Base-by-base conservation (phyloP, 2,113 vertebrate genomes). In the Donacobius atricapilla region DNA sequence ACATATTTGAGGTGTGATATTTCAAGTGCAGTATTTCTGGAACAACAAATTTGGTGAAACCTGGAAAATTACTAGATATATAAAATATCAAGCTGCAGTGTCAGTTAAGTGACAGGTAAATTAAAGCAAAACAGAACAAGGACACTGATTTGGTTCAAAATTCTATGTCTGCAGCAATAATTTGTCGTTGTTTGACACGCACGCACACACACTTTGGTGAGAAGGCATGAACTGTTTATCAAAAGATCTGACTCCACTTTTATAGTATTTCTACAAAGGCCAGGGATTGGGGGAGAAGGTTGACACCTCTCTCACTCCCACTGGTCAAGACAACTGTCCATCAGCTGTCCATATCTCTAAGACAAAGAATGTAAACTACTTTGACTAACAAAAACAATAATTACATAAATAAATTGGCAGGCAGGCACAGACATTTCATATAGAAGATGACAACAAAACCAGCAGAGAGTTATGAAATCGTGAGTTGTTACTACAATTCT, bases 341-440 rank as follows among this genome's bases (percentile, higher is more conserved):
- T n/a, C n/a, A n/a, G n/a, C n/a, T n/a, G n/a, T n/a, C n/a, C n/a
- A n/a, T n/a, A n/a, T n/a, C n/a, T n/a, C n/a, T n/a, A n/a, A n/a
- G n/a, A n/a, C n/a, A n/a, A n/a, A n/a, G n/a, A n/a, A n/a, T n/a
- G n/a, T n/a, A n/a, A n/a, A n/a, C n/a, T n/a, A n/a, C n/a, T n/a
- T n/a, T n/a, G n/a, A n/a, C n/a, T n/a, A n/a, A n/a, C n/a, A n/a
- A n/a, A n/a, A n/a, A n/a, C 73, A 83, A 90, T 83, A 83, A 92
- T 93, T 85, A 83, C 83, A 94, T 48, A 95, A 85, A 92, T 77
- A 95, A 93, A 96, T 87, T 91, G 92, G 87, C 65, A 94, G 78
- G 44, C 58, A 85, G 76, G 65, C 84, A 85, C 50, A 92, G 84
- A 86, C 45, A 81, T 93, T 90, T 94, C 71, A 35, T n/a, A 79